Base-by-base conservation (phyloP, 2,888 invertebrate species). In the Zygothrica quintamaculata region DNA sequence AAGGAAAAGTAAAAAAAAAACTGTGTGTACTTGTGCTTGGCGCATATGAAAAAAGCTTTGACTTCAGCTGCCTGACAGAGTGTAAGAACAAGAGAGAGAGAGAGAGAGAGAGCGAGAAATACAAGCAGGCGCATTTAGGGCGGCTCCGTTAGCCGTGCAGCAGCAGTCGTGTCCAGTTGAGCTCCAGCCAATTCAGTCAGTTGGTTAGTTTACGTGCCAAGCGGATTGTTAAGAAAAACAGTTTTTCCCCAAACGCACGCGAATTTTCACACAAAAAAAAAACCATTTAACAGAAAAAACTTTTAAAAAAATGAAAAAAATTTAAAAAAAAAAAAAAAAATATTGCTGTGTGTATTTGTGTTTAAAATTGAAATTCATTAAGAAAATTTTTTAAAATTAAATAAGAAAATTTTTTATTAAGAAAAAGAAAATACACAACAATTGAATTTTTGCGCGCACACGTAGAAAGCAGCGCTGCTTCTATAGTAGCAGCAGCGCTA, bases 171-270 rank as follows among this genome's bases (percentile, higher is more conserved):
- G 74, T 68, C 48, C 74, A 72, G 66, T 60, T 53, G 16, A 60
- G 66, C 67, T 72, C 60, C 69, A 72, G 67, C 74, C 58, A 75
- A 65, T 61, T 65, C 44, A 73, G 52, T 74, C 62, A 71, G 74
- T 74, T 71, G 59, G 71, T 71, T 74, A 44, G 39, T 47, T 53
- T 18, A 50, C 53, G 55, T 58, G 62, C 61, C 13, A 59, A 61
- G 57, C 59, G 52, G 44, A 62, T 55, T 37, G 69, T 60, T 61
- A 43, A n/a, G 29, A 29, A 34, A 22, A 6, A 22, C 42, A 37
- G 55, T 29, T 3, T 2, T 22, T 22, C 34, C 36, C 37, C 26
- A 6, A 53, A 62, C 66, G 60, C 59, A 64, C 70, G 57, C 69
- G 52, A 43, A 40, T 42, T 52, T 62, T 31, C 56, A 57, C 43